These are phyloP conservation scores for Lithophane socia DNA, from an alignment of 2,888 invertebrate species.

Conservation along the genomic window DNA sequence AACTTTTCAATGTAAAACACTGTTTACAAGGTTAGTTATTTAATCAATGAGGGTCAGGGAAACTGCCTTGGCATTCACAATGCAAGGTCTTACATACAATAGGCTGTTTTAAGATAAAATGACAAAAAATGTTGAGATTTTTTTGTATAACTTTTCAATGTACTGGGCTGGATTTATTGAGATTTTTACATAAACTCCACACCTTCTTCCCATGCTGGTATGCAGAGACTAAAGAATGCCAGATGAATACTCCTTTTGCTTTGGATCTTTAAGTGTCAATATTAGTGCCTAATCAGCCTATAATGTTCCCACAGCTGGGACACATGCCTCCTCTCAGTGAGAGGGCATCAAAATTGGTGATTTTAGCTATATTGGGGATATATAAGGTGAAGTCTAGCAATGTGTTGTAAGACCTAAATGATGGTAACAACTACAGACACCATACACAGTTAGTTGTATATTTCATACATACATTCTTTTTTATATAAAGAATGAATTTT, in stretches of 20 bases:
- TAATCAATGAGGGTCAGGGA: conserved; percentile 48
- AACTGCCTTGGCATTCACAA: conserved; percentile 60
- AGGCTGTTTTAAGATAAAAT: background rate
- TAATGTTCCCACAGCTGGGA: no score
- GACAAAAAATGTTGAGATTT: background rate
- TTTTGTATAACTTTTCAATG: conserved; percentile 1
- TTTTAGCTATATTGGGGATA: background rate
- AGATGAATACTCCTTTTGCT: background rate
- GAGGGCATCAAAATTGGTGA: no score
- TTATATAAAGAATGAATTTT: no score
- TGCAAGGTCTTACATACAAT: conserved; percentile 53
- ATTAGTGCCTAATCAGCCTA: no score
- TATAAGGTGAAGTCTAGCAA: background rate
- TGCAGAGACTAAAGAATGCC: background rate
- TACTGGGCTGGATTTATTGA: background rate
- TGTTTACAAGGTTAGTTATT: conserved; percentile 41
- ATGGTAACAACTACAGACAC: no score
- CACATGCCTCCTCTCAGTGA: no score
- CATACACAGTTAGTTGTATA: no score
- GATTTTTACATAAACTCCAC: background rate
- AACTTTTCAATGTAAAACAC: conserved; percentile 31
- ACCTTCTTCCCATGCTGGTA: no score
- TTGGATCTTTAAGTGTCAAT: background rate
- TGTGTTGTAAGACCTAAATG: background rate
- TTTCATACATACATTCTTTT: no score